phyloP scores from a whole-genome alignment of 2,797 vertebrate species.

The Danio kyathit region DNA sequence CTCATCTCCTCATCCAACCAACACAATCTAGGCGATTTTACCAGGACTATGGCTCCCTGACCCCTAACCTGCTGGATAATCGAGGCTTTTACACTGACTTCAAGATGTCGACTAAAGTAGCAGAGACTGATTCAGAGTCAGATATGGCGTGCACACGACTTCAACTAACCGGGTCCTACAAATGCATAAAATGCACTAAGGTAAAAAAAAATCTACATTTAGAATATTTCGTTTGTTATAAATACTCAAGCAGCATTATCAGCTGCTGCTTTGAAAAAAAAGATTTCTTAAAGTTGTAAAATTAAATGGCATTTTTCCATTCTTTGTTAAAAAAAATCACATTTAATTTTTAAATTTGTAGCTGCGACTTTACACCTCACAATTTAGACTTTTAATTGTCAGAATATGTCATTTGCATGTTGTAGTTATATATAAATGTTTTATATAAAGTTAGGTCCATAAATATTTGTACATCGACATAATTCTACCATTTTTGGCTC shows the following conservation, averaged over 20 bases:
- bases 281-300: no score
- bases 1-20: conserved; percentile 71
- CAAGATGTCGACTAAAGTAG: conserved; percentile 73
- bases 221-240: neutral
- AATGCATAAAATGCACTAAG: conserved; percentile 97
- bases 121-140: conserved; percentile 80
- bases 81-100: conserved; percentile 75
- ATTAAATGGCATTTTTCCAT: no score
- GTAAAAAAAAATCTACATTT: conserved; percentile 69
- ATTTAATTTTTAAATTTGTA: no score
- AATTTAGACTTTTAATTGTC: no score
- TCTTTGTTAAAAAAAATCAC: no score
- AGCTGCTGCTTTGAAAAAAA: no score
- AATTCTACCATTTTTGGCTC: no score
- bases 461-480: no score
- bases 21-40: conserved; percentile 65
- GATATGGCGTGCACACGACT: conserved; percentile 87
- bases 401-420: no score
- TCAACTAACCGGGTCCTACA: conserved; percentile 88
- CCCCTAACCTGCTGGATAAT: conserved; percentile 65
- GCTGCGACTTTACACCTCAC: no score
- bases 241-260: neutral
- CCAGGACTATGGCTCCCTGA: conserved; percentile 66
- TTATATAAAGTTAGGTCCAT: no score
- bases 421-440: no score